These are phyloP conservation scores for Agrochola circellaris DNA, from an alignment of 2,888 invertebrate genomes.

Conservation along the genomic window DNA sequence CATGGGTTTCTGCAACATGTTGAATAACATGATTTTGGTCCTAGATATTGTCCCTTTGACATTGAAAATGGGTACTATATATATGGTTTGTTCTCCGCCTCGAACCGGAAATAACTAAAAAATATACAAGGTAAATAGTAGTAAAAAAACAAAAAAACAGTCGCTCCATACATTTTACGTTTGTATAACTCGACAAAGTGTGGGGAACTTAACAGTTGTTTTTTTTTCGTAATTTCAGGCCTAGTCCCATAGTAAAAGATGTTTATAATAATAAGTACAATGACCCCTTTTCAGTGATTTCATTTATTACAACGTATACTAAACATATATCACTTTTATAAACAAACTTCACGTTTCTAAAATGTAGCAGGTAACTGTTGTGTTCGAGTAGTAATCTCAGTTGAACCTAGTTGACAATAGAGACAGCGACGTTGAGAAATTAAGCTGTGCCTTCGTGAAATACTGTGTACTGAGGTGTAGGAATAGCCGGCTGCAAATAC, in stretches of 20 bases:
- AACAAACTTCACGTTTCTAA: neutral
- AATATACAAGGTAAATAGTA: neutral
- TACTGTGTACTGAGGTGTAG: neutral
- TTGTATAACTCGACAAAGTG: neutral
- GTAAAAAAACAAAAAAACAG: neutral
- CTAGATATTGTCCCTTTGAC: neutral
- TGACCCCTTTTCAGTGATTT: neutral
- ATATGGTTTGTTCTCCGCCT: too few species aligned
- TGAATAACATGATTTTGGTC: neutral
- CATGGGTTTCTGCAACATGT: neutral
- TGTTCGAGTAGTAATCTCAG: slow-evolving; percentile 33
- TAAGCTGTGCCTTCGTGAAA: slow-evolving; percentile 20
- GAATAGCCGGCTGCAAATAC: neutral
- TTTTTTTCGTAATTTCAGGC: neutral
- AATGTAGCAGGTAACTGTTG: slow-evolving; percentile 8
- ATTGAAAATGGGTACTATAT: neutral
- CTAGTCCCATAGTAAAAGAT: neutral
- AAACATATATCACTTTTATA: neutral
- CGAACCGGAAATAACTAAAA: neutral
- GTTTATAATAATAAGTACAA: neutral
- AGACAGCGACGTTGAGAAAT: slow-evolving; percentile 47
- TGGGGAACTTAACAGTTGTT: too few species aligned
- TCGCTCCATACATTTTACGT: neutral
- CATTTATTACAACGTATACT: neutral
- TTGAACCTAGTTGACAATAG: slow-evolving; percentile 35